Evolutionary conservation across 1,140 invertebrate species (phyloP).

Genomic region (Tetragonula clypearis): DNA sequence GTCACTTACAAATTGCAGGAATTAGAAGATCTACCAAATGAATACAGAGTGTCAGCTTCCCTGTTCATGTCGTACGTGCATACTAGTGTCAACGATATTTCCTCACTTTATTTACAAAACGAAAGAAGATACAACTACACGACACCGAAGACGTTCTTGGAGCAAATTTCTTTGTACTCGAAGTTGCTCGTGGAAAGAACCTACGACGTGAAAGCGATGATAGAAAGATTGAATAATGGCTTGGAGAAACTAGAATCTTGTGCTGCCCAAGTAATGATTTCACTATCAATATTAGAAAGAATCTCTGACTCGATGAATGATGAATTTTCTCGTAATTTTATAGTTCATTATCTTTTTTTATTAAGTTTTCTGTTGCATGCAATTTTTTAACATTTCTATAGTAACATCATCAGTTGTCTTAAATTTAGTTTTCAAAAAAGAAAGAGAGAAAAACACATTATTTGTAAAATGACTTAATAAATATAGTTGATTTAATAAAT

Average conservation of each 20-base stretch:
- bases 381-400: too few species aligned
- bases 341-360: neutral
- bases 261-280: constrained; percentile 86
- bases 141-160: constrained; percentile 97
- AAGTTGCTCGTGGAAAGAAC: constrained; percentile 91
- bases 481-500: neutral
- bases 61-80: constrained; percentile 96
- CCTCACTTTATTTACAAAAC: constrained; percentile 90
- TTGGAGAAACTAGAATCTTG: constrained; percentile 93
- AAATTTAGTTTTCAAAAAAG: too few species aligned
- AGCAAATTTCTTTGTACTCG: constrained; percentile 94
- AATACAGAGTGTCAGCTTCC: constrained; percentile 83
- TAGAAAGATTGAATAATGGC: constrained; percentile 92
- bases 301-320: too few species aligned
- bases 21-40: constrained; percentile 70
- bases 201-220: constrained; percentile 89
- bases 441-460: too few species aligned
- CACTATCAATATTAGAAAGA: neutral
- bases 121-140: constrained; percentile 97
- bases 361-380: too few species aligned
- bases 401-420: too few species aligned
- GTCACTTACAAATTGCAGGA: constrained; percentile 56
- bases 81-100: constrained; percentile 93
- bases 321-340: neutral
- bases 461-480: neutral